Evolutionary conservation across 2,113 vertebrate genomes (phyloP).

Genomic region (Gobio gobio): DNA sequence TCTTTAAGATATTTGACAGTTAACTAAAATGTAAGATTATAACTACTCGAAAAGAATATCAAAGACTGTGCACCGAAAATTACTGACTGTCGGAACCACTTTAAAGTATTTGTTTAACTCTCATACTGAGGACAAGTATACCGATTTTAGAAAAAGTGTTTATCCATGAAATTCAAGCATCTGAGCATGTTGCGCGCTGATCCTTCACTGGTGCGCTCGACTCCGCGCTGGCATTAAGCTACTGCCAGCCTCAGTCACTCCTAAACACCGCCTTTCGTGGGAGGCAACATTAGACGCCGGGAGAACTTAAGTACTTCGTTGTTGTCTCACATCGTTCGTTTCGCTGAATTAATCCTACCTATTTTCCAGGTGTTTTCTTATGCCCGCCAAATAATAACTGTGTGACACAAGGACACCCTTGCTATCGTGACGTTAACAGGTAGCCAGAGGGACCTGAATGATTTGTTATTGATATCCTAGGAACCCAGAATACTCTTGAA

Average conservation of each 20-base stretch:
- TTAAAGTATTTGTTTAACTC: neutral
- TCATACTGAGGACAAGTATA: neutral
- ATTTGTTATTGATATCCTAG: constrained; percentile 20
- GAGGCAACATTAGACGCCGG: constrained; percentile 47
- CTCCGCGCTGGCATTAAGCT: constrained; percentile 7
- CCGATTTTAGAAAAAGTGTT: neutral
- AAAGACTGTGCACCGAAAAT: neutral
- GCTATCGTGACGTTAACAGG: constrained; percentile 40
- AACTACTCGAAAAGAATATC: neutral
- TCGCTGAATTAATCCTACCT: neutral
- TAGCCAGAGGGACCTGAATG: constrained; percentile 26
- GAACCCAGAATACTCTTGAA: constrained; percentile 4
- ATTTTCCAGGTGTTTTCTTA: constrained; percentile 13
- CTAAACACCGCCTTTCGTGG: constrained; percentile 50
- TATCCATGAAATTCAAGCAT: neutral
- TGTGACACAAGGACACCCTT: neutral
- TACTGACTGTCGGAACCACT: neutral
- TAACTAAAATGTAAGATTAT: neutral
- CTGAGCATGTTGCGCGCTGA: constrained; percentile 2
- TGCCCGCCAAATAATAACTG: neutral
- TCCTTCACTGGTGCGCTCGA: constrained; percentile 1
- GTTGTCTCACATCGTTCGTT: constrained; percentile 6
- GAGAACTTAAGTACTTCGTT: constrained; percentile 36
- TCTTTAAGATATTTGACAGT: neutral
- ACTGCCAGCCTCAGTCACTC: constrained; percentile 24